Evolutionary conservation across 2,888 invertebrate species (phyloP).

Genomic region (Acronicta leporina): DNA sequence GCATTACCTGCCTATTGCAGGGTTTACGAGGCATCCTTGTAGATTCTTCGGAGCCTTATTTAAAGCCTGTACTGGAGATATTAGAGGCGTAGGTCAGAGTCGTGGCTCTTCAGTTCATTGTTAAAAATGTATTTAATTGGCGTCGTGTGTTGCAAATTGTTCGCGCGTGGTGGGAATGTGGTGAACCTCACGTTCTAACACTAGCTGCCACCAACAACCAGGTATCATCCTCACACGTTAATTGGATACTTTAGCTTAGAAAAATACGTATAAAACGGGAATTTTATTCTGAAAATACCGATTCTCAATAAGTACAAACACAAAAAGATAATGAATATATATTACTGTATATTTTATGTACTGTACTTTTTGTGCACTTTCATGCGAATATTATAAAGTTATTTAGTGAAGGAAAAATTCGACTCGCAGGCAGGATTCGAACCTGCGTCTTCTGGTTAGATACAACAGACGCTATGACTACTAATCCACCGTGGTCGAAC

Average conservation of each 20-base stretch:
- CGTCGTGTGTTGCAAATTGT: constrained; percentile 69
- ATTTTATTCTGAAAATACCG: constrained; percentile 2
- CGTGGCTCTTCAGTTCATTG: constrained; percentile 58
- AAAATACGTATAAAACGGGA: constrained; percentile 15
- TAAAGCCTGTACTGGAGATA: constrained; percentile 15
- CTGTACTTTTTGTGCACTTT: too few relatives aligned
- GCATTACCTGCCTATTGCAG: constrained; percentile 33
- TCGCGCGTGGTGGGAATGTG: constrained; percentile 57
- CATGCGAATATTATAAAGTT: too few relatives aligned
- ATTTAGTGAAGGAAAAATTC: too few relatives aligned
- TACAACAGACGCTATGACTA: too few relatives aligned
- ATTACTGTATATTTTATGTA: too few relatives aligned
- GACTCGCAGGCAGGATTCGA: too few relatives aligned
- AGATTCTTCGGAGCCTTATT: constrained; percentile 26
- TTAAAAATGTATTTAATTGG: constrained; percentile 71
- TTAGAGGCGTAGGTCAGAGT: constrained; percentile 42
- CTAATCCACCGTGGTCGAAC: too few relatives aligned
- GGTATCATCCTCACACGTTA: constrained; percentile 42
- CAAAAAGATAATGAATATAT: too few relatives aligned
- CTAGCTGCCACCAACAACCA: constrained; percentile 12
- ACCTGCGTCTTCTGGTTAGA: too few relatives aligned
- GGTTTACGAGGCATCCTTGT: constrained; percentile 38
- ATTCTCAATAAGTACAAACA: too few relatives aligned
- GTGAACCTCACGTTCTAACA: constrained; percentile 62
- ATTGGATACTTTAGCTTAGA: constrained; percentile 36